Evolutionary conservation across 2,797 vertebrate species (phyloP), one percentile per base, ranked within the genome.

Genomic region (Pempheris klunzingeri): DNA sequence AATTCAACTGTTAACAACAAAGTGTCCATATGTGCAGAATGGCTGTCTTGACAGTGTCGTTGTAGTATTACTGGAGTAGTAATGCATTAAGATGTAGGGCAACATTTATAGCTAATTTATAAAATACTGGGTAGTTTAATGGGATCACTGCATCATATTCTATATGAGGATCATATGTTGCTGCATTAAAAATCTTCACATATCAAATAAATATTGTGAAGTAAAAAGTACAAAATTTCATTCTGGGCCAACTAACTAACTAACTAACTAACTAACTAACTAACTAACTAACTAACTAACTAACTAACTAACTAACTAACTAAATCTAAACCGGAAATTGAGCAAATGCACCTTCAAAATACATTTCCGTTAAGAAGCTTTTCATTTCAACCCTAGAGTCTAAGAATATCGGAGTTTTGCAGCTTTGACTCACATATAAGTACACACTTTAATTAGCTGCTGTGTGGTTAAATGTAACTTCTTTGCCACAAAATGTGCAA

Each of bases 331-430:
- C 10, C 65, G 65, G 71, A 75, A 53, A 5, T 68, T 32, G 0
- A 4, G 7, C 0, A 36, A 14, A 15, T 3, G 1, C 1, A 17
- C 26, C 11, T 71, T 71, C 63, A 71, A 67, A 73, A 38, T 73
- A 72, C 12, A 30, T 26, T 1, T 2, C 43, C 3, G 4, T n/a
- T 53, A 65, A 32, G 0, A 58, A 41, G 30, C 53, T 30, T 7
- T 55, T 26, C 5, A 0, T 4, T 34, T 78, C 17, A 18, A 12
- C 3, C 10, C 4, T 5, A 15, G 1, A 22, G 1, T 4, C 0
- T 24, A 15, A 2, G 1, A 0, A 10, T 18, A 13, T 57, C 1
- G 14, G 5, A 1, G 3, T 8, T 30, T 30, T 28, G 0, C 12
- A 24, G 1, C 18, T 1, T 0, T 9, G 0, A 36, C 12, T 59